Conservation (phyloP, 2,797 vertebrate species). For the Galago senegalensis region DNA sequence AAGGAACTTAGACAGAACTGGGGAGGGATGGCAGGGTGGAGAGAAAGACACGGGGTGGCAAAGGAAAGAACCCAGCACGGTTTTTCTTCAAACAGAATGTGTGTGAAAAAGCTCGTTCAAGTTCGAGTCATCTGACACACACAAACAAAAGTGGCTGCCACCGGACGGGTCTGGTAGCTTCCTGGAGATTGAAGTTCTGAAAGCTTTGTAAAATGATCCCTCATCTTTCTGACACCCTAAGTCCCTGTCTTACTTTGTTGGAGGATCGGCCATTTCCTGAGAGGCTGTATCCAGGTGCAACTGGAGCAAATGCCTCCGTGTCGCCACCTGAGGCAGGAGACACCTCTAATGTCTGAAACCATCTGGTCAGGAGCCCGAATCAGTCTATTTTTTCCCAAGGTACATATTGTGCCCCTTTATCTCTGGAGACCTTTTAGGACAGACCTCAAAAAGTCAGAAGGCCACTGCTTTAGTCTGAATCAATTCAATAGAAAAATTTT, state of each 20-base stretch:
- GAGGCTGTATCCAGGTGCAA: neutral
- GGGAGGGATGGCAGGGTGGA: neutral
- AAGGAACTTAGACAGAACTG: conserved; percentile 20
- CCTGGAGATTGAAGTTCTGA: conserved; percentile 69
- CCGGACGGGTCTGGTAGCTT: conserved; percentile 50
- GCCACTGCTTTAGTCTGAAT: conserved; percentile 68
- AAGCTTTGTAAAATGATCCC: conserved; percentile 68
- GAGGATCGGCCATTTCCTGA: conserved; percentile 18
- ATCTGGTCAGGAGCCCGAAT: conserved; percentile 41
- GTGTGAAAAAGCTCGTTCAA: conserved; percentile 77
- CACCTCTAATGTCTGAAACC: conserved; percentile 48
- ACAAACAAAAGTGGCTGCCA: conserved; percentile 72
- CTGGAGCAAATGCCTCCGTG: conserved; percentile 24
- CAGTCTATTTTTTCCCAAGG: neutral
- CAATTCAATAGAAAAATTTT: conserved; percentile 65
- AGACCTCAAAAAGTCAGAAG: conserved; percentile 68
- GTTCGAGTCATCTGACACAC: conserved; percentile 52
- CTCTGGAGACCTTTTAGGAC: conserved; percentile 57
- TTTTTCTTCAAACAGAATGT: conserved; percentile 79
- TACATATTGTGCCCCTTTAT: conserved; percentile 51
- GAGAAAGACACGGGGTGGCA: conserved; percentile 71
- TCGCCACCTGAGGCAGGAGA: conserved; percentile 23
- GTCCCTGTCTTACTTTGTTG: neutral
- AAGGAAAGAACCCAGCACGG: conserved; percentile 73
- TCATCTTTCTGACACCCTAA: conserved; percentile 52